Conservation (phyloP, 2,113 vertebrate genomes). For the Siphamia tubifer region DNA sequence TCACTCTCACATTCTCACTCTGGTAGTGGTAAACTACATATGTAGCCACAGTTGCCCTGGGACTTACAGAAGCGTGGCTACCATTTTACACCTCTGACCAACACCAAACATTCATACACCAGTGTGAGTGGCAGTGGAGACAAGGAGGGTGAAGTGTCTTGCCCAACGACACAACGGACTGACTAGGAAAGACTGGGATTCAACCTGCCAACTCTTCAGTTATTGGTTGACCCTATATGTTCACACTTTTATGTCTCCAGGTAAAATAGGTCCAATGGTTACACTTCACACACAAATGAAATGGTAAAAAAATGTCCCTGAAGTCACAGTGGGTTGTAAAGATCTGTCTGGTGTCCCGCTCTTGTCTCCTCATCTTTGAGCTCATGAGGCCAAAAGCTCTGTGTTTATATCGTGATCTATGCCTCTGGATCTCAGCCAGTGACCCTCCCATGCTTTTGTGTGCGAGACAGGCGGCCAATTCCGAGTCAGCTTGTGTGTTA, state of each 20-base stretch:
- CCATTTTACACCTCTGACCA: too few relatives aligned
- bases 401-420: conserved; percentile 32
- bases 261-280: background rate
- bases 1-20: too few relatives aligned
- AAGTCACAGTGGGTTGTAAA: conserved; percentile 33
- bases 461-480: conserved; percentile 31
- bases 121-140: too few relatives aligned
- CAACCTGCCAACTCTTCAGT: too few relatives aligned
- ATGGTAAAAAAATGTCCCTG: background rate
- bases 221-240: too few relatives aligned
- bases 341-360: background rate
- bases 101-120: too few relatives aligned
- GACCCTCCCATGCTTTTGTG: conserved; percentile 53
- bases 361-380: conserved; percentile 8
- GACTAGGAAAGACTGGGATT: too few relatives aligned
- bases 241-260: background rate
- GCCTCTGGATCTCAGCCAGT: conserved; percentile 45
- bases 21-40: too few relatives aligned
- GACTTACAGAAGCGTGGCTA: too few relatives aligned
- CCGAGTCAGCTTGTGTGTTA: conserved; percentile 48
- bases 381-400: background rate
- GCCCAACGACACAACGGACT: too few relatives aligned
- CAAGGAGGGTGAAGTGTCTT: too few relatives aligned
- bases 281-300: background rate
- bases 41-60: too few relatives aligned